Base-by-base conservation (phyloP, 2,888 invertebrate genomes). In the Ichneumon xanthorius region DNA sequence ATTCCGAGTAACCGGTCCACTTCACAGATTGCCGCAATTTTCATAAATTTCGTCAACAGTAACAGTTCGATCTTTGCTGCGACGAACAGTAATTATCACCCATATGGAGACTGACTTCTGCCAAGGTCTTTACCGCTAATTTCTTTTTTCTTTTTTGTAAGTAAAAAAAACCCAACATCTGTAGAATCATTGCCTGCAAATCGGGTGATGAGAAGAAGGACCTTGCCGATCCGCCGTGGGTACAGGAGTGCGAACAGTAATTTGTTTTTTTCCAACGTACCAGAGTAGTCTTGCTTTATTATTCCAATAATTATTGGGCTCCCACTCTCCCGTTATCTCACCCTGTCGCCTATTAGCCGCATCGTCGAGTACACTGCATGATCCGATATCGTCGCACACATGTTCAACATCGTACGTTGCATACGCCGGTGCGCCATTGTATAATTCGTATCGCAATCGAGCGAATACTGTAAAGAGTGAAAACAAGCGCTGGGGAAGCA, bases 291-390 rank as follows among this genome's bases (percentile, higher is more conserved):
- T 79, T 70, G 77, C 63, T 68, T 79, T 45, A 79, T 83, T 79
- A 58, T 77, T 79, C 58, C 30, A 22, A 68, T 79, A 83, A 83
- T 79, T 73, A 75, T 79, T 73, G 70, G 73, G 40, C 22, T 72
- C 77, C 40, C 71, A 50, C 50, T 48, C 61, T 37, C 58, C 58
- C 70, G 22, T 14, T 45, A 26, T 77, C 55, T 58, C 37, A 26
- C 70, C 55, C 61, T 33, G 65, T 77, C 63, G 65, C 11, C 53
- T 55, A 77, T 82, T 65, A 33, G 53, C 63, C 50, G n/a, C 33
- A 33, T 30, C 33, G 30, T 33, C 30, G 37, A 50, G 50, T 22
- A 50, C 19, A 16, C 50, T 63, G 40, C 45, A 48, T 48, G 45
- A 48, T 14, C 26, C 58, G 58, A 58, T 58, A 26, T 22, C 11